Conservation (phyloP, 92 coral and sea anemone species). For the Epizoanthus stellaris region DNA sequence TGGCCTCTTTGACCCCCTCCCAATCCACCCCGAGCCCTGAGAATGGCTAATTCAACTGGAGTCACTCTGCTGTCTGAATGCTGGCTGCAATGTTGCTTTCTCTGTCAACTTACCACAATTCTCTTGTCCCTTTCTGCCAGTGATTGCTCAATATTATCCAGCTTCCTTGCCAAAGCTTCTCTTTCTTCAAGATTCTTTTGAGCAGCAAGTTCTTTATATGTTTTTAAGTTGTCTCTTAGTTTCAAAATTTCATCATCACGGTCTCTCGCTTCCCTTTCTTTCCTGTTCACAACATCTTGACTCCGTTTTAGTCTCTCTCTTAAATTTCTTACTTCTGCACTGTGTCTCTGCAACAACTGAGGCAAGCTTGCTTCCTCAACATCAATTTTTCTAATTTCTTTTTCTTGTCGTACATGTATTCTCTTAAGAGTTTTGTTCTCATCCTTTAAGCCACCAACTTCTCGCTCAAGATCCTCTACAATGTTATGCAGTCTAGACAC, state of each 20-base stretch:
- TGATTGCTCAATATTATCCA: slow-evolving; percentile 64
- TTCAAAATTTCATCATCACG: slow-evolving; percentile 78
- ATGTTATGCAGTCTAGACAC: slow-evolving; percentile 82
- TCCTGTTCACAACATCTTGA: slow-evolving; percentile 67
- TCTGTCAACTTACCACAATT: slow-evolving; percentile 62
- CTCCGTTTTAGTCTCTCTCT: slow-evolving; percentile 76
- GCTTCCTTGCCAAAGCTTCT: slow-evolving; percentile 75
- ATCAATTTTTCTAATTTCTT: slow-evolving; percentile 76
- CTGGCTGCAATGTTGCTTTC: neutral
- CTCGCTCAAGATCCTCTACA: slow-evolving; percentile 86
- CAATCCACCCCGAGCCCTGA: neutral
- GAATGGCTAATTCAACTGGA: neutral
- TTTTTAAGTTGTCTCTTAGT: slow-evolving; percentile 75
- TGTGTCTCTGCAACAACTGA: slow-evolving; percentile 79
- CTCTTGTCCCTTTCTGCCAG: slow-evolving; percentile 75
- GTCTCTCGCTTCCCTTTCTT: slow-evolving; percentile 79
- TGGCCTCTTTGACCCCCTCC: neutral
- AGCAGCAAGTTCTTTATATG: slow-evolving; percentile 71
- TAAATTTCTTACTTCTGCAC: slow-evolving; percentile 85
- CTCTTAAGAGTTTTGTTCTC: slow-evolving; percentile 88
- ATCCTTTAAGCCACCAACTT: slow-evolving; percentile 68
- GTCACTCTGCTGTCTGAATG: too few species aligned
- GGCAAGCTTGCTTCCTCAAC: slow-evolving; percentile 88
- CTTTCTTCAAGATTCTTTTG: slow-evolving; percentile 83
- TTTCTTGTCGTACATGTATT: slow-evolving; percentile 84